Base-by-base conservation (phyloP, 2,888 invertebrate genomes). In the Spisula solida region DNA sequence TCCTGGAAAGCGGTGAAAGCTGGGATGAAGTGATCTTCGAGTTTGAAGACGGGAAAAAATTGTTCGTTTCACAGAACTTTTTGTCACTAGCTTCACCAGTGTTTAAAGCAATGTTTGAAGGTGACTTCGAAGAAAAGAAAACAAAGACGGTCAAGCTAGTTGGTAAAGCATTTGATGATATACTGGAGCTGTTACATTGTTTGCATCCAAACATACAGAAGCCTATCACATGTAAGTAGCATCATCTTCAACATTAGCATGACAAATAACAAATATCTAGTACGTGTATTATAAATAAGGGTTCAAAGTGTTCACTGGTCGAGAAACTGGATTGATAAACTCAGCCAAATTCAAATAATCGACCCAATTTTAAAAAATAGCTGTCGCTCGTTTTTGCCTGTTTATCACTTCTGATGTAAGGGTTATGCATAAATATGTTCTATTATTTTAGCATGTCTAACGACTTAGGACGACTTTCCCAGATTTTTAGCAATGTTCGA, bases 101-200 rank as follows among this genome's bases (percentile, higher is more conserved):
- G 47, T 82, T 82, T 66, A 82, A 66, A 60, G 82, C 82, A 47
- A 82, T 82, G 82, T 82, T 82, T 70, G 70, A 70, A 47, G 0
- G 66, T 25, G 82, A 47, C 2, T 82, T 82, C 25, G 66, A 60
- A 34, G 82, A 82, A 14, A 41, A 82, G 48, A 25, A 47, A 47
- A 82, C 41, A 6, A 18, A 41, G 25, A 47, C 0, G 5, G 70
- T 82, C 14, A 70, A 47, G 18, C 41, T 82, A 16, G 41, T 8
- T 16, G 66, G 47, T 16, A 82, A 66, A 41, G 10, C 0, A 8
- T 82, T 55, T 47, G 70, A 47, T 10, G 66, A 82, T 82, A 14
- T 82, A 25, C 70, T 70, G 8, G 82, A 82, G n/a, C 66, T 82
- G 18, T 66, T 82, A 29, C 47, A 66, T n/a, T 66, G 66, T 25